Evolutionary conservation across 1,140 invertebrate species (phyloP), one percentile per base, ranked within the genome.

Genomic region (Scylla paramamosain): DNA sequence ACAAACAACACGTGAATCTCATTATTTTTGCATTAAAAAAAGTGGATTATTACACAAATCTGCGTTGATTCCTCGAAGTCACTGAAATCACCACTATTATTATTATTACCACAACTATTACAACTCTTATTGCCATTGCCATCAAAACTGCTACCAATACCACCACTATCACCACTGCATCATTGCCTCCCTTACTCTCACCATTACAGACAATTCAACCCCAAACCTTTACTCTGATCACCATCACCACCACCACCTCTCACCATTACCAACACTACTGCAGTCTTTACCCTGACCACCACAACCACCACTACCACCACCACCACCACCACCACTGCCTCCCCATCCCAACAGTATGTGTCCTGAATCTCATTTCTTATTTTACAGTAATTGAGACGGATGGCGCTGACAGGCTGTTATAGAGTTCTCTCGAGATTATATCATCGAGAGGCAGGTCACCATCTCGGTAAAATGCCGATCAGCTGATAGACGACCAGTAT

Each of bases 381-480:
- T 32, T 88, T 59, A 59, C 31, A 32, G 83, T 93, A 93, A 93
- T 93, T 48, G 93, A 88, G 93, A 93, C 20, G 86, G 39, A 88
- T 93, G 86, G 48, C 31, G n/a, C 48, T 93, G 83, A 32, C 93
- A 93, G 25, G 46, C 16, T 88, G 93, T 93, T 93, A 89, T 88
- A 93, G 45, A 88, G 39, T 8, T 59, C 84, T 86, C n/a, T 20
- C 25, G 3, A 87, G 93, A 88, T 93, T 88, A 88, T 93, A 93
- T 93, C 93, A 93, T 88, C 83, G 10, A 20, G 28, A 14, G 46
- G 28, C 25, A 93, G 31, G 82, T 28, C 93, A 39, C 82, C 82
- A 31, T 32, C 48, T 28, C 20, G 92, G 39, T 45, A 82, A 29
- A 92, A 29, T 29, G 59, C 14, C 1, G 67, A 82, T 59, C 90